These are phyloP conservation scores for Porites cylindrica DNA, from an alignment of 92 coral and sea anemone species.

Conservation along the genomic window DNA sequence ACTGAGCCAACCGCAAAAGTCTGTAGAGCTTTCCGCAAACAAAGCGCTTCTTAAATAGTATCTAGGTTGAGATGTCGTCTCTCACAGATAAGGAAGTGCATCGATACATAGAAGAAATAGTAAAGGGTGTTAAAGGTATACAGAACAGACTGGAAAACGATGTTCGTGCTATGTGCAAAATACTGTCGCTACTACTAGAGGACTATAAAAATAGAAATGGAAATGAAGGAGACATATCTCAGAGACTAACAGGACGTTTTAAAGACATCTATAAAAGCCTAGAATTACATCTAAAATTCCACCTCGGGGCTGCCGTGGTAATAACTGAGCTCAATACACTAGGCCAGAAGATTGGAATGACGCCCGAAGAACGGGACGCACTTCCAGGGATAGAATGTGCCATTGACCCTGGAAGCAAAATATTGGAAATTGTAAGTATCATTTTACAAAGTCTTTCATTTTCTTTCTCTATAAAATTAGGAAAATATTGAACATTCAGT, in stretches of 20 bases:
- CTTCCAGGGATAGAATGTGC: neutral
- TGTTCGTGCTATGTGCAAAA: neutral
- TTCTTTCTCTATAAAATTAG: no score
- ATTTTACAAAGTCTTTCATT: no score
- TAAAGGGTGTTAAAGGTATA: neutral
- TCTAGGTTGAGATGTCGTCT: no score
- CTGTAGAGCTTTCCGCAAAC: no score
- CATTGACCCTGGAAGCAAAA: constrained; percentile 8
- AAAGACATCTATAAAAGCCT: constrained; percentile 9
- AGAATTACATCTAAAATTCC: constrained; percentile 7
- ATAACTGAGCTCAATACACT: neutral
- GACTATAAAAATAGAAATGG: no score
- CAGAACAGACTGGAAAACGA: neutral
- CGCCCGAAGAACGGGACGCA: neutral
- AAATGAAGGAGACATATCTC: neutral
- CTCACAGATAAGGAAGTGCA: no score
- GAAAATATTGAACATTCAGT: no score
- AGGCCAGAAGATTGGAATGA: neutral
- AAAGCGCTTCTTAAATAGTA: no score
- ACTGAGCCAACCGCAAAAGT: no score
- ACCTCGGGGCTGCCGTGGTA: neutral
- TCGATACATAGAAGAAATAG: neutral
- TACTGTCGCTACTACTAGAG: neutral
- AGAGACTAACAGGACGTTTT: neutral
- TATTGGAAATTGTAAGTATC: constrained; percentile 26